These are phyloP conservation scores for Champsocephalus gunnari DNA, from an alignment of 2,797 vertebrate species.

Conservation along the genomic window DNA sequence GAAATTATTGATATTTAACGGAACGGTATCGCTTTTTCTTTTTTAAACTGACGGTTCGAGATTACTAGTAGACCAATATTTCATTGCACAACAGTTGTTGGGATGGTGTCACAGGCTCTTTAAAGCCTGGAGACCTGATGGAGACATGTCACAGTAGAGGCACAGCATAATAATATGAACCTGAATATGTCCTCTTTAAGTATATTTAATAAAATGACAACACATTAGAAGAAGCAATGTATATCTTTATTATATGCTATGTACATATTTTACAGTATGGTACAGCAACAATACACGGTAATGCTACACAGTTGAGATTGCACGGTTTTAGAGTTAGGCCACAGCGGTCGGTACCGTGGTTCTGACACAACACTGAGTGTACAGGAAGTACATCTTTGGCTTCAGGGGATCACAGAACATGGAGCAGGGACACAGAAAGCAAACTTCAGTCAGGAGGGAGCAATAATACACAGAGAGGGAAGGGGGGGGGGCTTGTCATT, in stretches of 20 bases:
- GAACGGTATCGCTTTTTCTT: no score
- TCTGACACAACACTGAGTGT: conserved; percentile 47
- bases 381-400: conserved; percentile 81
- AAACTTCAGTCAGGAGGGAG: conserved; percentile 16
- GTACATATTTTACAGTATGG: conserved; percentile 85
- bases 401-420: conserved; percentile 55
- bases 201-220: not conserved
- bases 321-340: conserved; percentile 81
- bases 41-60: no score
- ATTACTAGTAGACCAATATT: no score
- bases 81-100: no score
- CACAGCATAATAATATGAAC: no score
- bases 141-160: no score
- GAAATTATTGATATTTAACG: no score
- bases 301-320: conserved; percentile 81
- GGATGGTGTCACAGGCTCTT: no score
- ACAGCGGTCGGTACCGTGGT: conserved; percentile 77
- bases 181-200: no score
- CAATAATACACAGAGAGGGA: not conserved
- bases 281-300: conserved; percentile 79
- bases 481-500: not conserved
- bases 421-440: conserved; percentile 10
- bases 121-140: no score
- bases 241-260: conserved; percentile 84
- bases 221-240: conserved; percentile 77